A percentile compares a stretch with the other conserved stretches of the same genome.
Conservation (phyloP, 2,888 invertebrate genomes). For the Miltochrista miniata region DNA sequence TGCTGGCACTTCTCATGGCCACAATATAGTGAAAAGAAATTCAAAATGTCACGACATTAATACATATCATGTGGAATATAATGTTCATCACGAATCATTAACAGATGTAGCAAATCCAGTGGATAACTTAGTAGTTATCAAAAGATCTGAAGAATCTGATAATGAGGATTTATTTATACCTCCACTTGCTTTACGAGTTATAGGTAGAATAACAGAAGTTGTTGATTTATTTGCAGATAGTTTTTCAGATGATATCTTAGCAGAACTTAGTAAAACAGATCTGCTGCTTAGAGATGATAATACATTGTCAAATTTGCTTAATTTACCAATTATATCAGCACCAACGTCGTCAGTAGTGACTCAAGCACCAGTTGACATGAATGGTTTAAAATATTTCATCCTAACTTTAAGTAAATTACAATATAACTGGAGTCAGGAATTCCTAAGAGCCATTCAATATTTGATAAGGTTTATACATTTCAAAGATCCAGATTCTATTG, state of each 20-base stretch:
- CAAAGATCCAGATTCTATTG: background rate
- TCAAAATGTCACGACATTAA: background rate
- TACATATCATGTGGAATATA: background rate
- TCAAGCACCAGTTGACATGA: background rate
- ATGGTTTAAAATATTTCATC: background rate
- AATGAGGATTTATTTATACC: conserved; percentile 2
- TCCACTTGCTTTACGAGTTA: background rate
- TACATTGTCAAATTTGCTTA: background rate
- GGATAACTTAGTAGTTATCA: background rate
- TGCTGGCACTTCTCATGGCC: background rate
- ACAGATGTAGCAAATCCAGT: background rate
- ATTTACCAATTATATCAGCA: background rate
- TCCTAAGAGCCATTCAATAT: background rate
- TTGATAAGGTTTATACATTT: background rate
- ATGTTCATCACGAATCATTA: background rate
- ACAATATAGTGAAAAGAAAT: background rate
- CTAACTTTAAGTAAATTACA: background rate
- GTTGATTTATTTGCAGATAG: background rate
- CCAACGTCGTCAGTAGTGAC: background rate
- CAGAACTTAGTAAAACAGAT: background rate
- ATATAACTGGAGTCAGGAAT: background rate
- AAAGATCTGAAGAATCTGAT: conserved; percentile 2
- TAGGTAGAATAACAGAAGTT: conserved; percentile 1
- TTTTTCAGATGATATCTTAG: background rate
- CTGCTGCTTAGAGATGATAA: no score